A percentile compares a stretch with the other conserved stretches of the same genome.
Conservation (phyloP, 2,888 invertebrate species). For the Vesta saturnalis region DNA sequence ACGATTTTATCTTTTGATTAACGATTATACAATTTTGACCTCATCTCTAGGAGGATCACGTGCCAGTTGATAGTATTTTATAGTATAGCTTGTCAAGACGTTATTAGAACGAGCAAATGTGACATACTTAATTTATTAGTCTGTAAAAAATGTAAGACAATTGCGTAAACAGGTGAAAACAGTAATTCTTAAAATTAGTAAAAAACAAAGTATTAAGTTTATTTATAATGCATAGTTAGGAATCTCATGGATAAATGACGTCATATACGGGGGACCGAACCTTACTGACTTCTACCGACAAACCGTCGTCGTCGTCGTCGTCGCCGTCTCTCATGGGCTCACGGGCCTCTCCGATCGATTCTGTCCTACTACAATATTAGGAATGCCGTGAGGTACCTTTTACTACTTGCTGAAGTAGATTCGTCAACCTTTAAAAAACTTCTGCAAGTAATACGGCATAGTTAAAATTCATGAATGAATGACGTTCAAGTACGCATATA, state of each 20-base stretch:
- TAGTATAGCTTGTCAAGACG: no score
- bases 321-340: slow-evolving; percentile 47
- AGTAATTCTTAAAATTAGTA: slow-evolving; percentile 27
- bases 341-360: slow-evolving; percentile 51
- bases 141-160: no score
- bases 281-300: slow-evolving; percentile 48
- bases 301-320: no score
- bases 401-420: not conserved
- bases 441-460: no score
- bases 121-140: no score
- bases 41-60: no score
- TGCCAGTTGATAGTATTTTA: no score
- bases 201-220: slow-evolving; percentile 49
- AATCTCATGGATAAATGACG: slow-evolving; percentile 59
- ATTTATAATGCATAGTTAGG: slow-evolving; percentile 58
- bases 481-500: no score
- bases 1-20: not conserved
- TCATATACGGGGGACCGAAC: slow-evolving; percentile 50
- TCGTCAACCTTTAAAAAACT: no score
- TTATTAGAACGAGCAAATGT: no score
- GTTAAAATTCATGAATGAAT: no score
- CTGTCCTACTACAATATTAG: slow-evolving; percentile 50
- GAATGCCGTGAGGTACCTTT: not conserved
- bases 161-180: no score
- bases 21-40: not conserved